phyloP scores from a whole-genome alignment of 2,113 vertebrate genomes.

The Aptenodytes forsteri region DNA sequence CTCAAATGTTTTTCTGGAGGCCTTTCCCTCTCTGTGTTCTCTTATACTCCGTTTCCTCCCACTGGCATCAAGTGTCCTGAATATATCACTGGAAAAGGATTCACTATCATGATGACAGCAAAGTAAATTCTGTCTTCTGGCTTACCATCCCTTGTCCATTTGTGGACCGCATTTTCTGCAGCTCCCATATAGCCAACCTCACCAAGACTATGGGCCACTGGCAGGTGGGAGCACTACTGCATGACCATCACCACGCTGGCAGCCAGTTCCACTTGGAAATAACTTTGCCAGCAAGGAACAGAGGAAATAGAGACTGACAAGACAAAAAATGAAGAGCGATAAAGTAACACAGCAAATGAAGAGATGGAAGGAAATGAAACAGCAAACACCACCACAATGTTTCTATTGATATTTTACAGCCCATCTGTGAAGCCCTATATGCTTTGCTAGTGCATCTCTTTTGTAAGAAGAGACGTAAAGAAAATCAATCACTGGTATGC shows the following conservation, averaged over 20 bases:
- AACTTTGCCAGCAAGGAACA: background rate
- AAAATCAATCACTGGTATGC: background rate
- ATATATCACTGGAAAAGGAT: background rate
- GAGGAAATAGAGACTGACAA: background rate
- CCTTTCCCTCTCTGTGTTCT: background rate
- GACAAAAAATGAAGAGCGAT: background rate
- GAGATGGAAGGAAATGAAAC: background rate
- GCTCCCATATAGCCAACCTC: background rate
- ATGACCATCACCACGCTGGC: background rate
- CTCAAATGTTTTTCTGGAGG: background rate
- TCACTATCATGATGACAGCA: background rate
- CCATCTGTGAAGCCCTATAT: background rate
- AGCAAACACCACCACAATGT: background rate
- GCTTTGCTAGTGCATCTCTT: background rate
- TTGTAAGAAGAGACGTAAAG: background rate
- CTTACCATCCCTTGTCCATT: background rate
- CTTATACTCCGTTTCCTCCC: background rate
- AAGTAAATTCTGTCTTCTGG: background rate
- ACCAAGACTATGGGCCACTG: background rate
- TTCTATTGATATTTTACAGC: background rate
- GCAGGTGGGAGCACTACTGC: background rate
- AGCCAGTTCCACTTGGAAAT: background rate
- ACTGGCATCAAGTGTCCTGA: background rate
- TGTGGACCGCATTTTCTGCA: background rate
- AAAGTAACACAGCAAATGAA: background rate